phyloP scores from a whole-genome alignment of 2,113 vertebrate genomes.

The Lipophrys pholis region DNA sequence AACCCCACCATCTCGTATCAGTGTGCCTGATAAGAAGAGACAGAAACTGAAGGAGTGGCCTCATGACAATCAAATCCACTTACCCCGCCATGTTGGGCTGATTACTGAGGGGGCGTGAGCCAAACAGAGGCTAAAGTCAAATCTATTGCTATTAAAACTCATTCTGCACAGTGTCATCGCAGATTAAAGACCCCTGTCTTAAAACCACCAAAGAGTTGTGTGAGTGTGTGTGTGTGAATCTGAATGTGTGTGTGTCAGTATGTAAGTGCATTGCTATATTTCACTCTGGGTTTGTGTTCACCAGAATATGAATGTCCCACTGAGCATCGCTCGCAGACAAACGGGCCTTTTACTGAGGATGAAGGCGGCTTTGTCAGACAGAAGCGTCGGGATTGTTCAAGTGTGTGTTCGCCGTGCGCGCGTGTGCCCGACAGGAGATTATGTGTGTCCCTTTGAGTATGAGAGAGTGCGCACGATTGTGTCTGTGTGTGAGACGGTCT shows the following conservation, averaged over 20 bases:
- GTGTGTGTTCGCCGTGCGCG: conserved; percentile 35
- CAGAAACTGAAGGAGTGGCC: too few relatives aligned
- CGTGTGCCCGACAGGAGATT: conserved; percentile 22
- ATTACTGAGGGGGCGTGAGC: too few relatives aligned
- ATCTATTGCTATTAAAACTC: too few relatives aligned
- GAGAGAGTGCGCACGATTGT: conserved; percentile 18
- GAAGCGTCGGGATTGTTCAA: conserved; percentile 71
- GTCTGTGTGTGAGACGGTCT: conserved; percentile 43
- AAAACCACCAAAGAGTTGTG: too few relatives aligned
- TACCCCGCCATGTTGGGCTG: too few relatives aligned
- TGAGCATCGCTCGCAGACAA: conserved; percentile 61
- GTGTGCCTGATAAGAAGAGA: too few relatives aligned
- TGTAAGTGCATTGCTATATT: conserved; percentile 55
- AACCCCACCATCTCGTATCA: too few relatives aligned
- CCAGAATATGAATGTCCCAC: conserved; percentile 69
- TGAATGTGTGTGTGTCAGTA: conserved; percentile 27
- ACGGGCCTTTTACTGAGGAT: conserved; percentile 70
- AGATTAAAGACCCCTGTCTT: too few relatives aligned
- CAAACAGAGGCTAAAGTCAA: too few relatives aligned
- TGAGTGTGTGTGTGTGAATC: background rate
- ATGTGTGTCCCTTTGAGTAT: conserved; percentile 54
- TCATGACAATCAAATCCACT: too few relatives aligned
- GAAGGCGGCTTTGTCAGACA: conserved; percentile 77
- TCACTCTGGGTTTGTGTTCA: conserved; percentile 57
- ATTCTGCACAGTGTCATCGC: too few relatives aligned